Base-by-base conservation (phyloP, 2,797 vertebrate species). In the Esox lucius region DNA sequence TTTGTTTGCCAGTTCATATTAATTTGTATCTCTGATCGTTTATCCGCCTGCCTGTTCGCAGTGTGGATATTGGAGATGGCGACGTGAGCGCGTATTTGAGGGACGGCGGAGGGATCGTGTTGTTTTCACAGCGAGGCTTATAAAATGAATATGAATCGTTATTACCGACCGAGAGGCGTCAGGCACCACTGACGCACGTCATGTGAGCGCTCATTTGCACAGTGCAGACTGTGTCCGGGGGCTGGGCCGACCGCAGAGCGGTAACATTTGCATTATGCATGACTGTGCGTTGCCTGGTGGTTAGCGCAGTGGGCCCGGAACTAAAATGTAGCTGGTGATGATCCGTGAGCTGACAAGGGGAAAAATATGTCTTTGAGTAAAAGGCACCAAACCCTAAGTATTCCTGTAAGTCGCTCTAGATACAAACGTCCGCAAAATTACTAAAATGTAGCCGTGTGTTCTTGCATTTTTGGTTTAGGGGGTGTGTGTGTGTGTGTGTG, bases 141-240 rank as follows among this genome's bases (percentile, higher is more conserved):
- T 39, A 19, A 62, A 66, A 28, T 72, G 84, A 87, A 87, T 88
- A 87, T 87, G 83, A 85, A 87, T 89, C 80, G 81, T 77, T 39
- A 76, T 53, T 67, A 24, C 35, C 48, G 76, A 75, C 35, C 77
- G 85, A 19, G 86, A 86, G 80, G 2, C 39, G 12, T 48, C n/a
- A 46, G 24, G 35, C 35, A 11, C 67, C n/a, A 48, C 0, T 17
- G 4, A 5, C 19, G 31, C 87, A 84, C 72, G 75, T 88, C 86
- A 88, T 68, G 17, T 3, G 13, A 64, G 64, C 17, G 66, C 80
- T 83, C 35, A 35, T 82, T 83, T 82, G n/a, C n/a, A 71, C 65
- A 62, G 64, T 0, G 0, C 56, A 66, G 73, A 69, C 68, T 70
- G 39, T 35, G 28, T 72, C 68, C 68, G 4, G 35, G 2, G 35